Evolutionary conservation across 2,113 vertebrate genomes (phyloP), one percentile per base, ranked within the genome.

Genomic region (Caloenas nicobarica): DNA sequence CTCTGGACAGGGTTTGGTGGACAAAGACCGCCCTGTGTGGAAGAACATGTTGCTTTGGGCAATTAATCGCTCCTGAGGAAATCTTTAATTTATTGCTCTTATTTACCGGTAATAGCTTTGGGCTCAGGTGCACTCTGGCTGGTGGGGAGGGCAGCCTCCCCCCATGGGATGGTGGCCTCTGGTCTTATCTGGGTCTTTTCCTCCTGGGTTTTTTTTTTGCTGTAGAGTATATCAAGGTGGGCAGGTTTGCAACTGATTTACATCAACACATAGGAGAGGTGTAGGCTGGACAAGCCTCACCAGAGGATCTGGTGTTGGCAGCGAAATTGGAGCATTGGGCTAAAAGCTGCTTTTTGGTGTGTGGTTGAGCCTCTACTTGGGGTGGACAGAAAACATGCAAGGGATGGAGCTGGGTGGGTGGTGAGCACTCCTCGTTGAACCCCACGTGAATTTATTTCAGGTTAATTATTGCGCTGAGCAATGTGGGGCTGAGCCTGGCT

Each of bases 11-110:
- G 51, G 11, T 71, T 85, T 25, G 61, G 53, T 84, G 87, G 74
- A 95, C 83, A 96, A 95, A 96, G 95, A 84, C 57, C 31, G 16
- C 86, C 81, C 87, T 95, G 89, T 97, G 92, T 88, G 8, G 16
- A 88, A 90, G 64, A 28, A 57, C 79, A 48, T 23, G 70, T 81
- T 87, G 81, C 72, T 88, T 53, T 89, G 70, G 44, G 76, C 62
- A 82, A 69, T 72, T 81, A 68, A 74, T 72, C 65, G 29, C 58
- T 82, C n/a, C 87, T 80, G 91, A 89, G 77, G 84, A 77, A 85
- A 89, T 83, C 40, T 7, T 86, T 80, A 69, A 87, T 91, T 95
- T 96, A 94, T 70, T 72, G 28, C 50, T 89, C 25, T 40, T 38
- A 34, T 85, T 94, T 95, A 85, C 40, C 1, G 57, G 40, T 65